Base-by-base conservation (phyloP, 37 sponge, comb jelly and placozoan genomes). In the Spongia lamella region DNA sequence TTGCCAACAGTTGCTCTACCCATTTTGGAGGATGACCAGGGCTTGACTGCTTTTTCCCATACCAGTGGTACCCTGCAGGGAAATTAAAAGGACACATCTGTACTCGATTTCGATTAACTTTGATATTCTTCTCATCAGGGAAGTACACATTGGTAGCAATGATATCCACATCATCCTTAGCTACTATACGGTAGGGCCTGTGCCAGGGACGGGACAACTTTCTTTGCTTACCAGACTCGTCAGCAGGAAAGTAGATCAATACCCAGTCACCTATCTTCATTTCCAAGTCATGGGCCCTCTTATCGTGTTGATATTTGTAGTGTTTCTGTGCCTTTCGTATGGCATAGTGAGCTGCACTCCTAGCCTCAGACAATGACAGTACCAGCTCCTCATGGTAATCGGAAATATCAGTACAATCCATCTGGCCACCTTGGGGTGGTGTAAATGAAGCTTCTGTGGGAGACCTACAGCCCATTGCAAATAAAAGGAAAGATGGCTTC, bases 11-110 rank as follows among this genome's bases (percentile, higher is more conserved):
- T 1, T 25, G 1, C 68, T 83, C 39, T n/a, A 84, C 30, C 86
- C 86, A 84, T 25, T 19, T 69, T 21, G 73, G 79, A 6, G 37
- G 34, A 1, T 40, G 1, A 0, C 79, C 72, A 35, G 39, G 68
- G 15, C 62, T 27, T 0, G 1, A 33, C 17, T 73, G 51, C 7
- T 61, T 61, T 0, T 38, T 39, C 13, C 80, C 80, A 66, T 86
- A 85, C 67, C 79, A 85, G 49, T 51, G 72, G 35, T 65, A 1
- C 86, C 76, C n/a, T n/a, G n/a, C n/a, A n/a, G n/a, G n/a, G n/a
- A n/a, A n/a, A n/a, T n/a, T n/a, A n/a, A n/a, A n/a, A n/a, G n/a
- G n/a, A n/a, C n/a, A n/a, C n/a, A n/a, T n/a, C n/a, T n/a, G n/a
- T n/a, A n/a, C n/a, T n/a, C n/a, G n/a, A n/a, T n/a, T n/a, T n/a